phyloP scores from a whole-genome alignment of 2,888 invertebrate species.

The Oligia strigilis region DNA sequence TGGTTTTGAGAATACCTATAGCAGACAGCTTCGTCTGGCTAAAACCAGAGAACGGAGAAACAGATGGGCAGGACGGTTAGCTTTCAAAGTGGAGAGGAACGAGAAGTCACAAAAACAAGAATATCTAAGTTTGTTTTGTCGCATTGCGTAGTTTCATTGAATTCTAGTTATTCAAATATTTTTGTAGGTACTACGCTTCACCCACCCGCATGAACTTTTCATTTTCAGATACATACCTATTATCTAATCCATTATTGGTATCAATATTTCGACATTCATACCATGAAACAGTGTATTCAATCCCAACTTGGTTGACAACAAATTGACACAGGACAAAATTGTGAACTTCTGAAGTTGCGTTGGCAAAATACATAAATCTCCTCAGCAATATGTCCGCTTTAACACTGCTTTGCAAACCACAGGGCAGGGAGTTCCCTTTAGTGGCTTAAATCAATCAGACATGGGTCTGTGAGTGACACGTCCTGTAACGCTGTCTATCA shows the following conservation, averaged over 20 bases:
- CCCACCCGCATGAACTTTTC: not conserved
- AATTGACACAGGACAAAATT: conserved; percentile 6
- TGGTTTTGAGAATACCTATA: not conserved
- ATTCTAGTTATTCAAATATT: not conserved
- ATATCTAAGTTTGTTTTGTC: not conserved
- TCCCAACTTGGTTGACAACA: conserved; percentile 5
- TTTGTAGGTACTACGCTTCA: not conserved
- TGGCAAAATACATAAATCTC: not conserved
- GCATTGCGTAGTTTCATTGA: not conserved
- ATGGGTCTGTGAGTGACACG: not conserved
- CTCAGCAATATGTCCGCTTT: not conserved
- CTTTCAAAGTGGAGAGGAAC: not conserved
- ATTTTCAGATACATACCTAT: not conserved
- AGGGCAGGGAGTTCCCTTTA: not conserved
- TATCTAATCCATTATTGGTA: not conserved
- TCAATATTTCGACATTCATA: conserved; percentile 1
- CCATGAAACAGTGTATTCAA: not conserved
- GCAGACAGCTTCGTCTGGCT: not conserved
- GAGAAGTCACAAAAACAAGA: not conserved
- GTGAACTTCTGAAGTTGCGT: not conserved
- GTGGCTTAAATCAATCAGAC: not conserved
- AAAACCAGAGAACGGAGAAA: not conserved
- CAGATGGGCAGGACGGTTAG: too few species aligned
- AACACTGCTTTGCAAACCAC: not conserved
- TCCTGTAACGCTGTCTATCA: not conserved